A percentile compares a stretch with the other conserved stretches of the same genome.
Evolutionary conservation across 2,888 invertebrate species (phyloP).

Genomic region (Schizaphis graminum): DNA sequence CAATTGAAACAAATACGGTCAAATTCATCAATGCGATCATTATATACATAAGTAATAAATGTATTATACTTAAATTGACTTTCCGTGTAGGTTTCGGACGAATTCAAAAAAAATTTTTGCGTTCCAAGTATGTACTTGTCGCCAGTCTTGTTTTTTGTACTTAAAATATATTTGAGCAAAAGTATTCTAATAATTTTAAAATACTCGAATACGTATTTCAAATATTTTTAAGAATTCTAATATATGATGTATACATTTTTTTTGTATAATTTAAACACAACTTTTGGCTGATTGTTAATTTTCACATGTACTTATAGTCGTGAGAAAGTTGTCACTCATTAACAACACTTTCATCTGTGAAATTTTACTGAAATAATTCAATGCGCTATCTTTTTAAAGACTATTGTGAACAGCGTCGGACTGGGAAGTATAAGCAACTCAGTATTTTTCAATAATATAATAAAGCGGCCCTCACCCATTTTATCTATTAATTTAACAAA

Average conservation of each 20-base stretch:
- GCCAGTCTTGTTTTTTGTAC: neutral
- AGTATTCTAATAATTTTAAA: neutral
- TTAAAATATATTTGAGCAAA: neutral
- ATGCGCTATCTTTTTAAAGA: neutral
- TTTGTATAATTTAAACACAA: neutral
- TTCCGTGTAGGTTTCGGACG: conserved; percentile 36
- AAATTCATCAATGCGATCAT: conserved; percentile 52
- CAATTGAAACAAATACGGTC: conserved; percentile 61
- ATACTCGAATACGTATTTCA: neutral
- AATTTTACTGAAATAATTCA: neutral
- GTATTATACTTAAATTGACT: conserved; percentile 25
- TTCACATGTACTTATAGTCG: neutral
- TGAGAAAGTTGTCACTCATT: neutral
- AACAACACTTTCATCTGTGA: neutral
- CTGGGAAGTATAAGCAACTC: neutral
- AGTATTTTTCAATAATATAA: neutral
- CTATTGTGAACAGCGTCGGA: neutral
- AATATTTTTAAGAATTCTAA: neutral
- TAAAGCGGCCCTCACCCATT: neutral
- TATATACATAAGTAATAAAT: conserved; percentile 7
- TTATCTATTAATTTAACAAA: neutral
- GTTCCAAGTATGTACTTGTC: neutral
- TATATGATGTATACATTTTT: neutral
- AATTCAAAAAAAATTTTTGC: conserved; percentile 16
- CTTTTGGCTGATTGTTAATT: neutral